These are phyloP conservation scores for Meiosimyza platycephala DNA, from an alignment of 2,888 invertebrate species.

Conservation along the genomic window DNA sequence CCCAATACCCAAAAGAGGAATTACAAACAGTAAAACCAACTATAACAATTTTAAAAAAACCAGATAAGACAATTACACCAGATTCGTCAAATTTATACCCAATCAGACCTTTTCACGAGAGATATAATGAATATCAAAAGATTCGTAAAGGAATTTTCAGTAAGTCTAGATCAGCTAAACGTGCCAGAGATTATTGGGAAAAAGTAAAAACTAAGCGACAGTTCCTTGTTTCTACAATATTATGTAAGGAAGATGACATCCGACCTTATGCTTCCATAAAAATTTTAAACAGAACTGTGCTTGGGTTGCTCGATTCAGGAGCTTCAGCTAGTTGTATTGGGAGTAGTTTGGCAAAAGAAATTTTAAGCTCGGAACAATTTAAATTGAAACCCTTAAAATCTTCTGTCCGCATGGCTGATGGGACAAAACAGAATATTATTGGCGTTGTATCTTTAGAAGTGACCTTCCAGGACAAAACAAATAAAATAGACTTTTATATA, in stretches of 20 bases:
- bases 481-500: too few species aligned
- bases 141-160: background rate
- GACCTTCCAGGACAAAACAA: background rate
- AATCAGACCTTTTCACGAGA: too few species aligned
- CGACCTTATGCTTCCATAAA: background rate
- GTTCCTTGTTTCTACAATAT: background rate
- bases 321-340: constrained; percentile 9
- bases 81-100: too few species aligned
- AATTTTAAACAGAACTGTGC: background rate
- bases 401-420: background rate
- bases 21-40: too few species aligned
- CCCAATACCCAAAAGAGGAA: background rate
- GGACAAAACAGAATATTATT: background rate
- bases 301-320: constrained; percentile 7
- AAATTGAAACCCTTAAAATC: background rate
- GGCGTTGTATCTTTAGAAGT: background rate
- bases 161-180: background rate
- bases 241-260: constrained; percentile 1
- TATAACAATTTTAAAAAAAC: too few species aligned
- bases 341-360: background rate
- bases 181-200: constrained; percentile 1
- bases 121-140: background rate
- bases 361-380: background rate
- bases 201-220: background rate
- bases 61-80: too few species aligned